Evolutionary conservation across 2,113 vertebrate genomes (phyloP), one percentile per base, ranked within the genome.

Genomic region (Gallinago paraguaiae): DNA sequence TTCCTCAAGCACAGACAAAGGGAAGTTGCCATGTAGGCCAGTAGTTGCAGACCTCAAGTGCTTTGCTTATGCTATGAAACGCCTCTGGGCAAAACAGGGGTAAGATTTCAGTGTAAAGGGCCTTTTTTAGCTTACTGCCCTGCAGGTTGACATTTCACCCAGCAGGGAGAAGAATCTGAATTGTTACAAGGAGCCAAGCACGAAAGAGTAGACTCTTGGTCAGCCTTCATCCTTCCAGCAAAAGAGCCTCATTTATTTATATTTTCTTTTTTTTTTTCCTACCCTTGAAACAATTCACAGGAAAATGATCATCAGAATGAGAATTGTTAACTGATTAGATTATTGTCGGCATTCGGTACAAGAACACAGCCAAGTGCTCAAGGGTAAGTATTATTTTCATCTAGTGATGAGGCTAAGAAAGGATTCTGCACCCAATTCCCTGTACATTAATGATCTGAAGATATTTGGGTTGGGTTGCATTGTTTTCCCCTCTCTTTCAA

Each of bases 371-470:
- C 91, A 91, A 84, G 50, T 11, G 10, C 93, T 88, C 90, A 89
- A 84, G 97, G 91, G 82, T 92, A 93, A 90, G 76, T 91, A 74
- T 95, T 82, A 75, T 96, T 95, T 97, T 97, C 93, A 94, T 96
- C 82, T 84, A 64, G 71, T 82, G 94, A 93, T 96, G 96, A 95
- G 70, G 61, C 75, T 94, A 90, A 96, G 93, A 96, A 96, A 86
- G 81, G 70, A 94, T 90, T 87, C 72, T 81, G 71, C 78, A 74
- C 70, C 74, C 80, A 82, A 85, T 91, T 97, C 79, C 86, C 41
- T 86, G 59, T 95, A 76, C 28, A 35, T 24, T 82, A 93, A 91
- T 88, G 86, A 87, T 95, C 88, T 91, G 87, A 70, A 94, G 75
- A 92, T 94, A 79, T 77, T 85, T 93, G 91, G 97, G 95, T 64